Evolutionary conservation across 2,797 vertebrate genomes (phyloP), one percentile per base, ranked within the genome.

Genomic region (Echeneis naucrates): DNA sequence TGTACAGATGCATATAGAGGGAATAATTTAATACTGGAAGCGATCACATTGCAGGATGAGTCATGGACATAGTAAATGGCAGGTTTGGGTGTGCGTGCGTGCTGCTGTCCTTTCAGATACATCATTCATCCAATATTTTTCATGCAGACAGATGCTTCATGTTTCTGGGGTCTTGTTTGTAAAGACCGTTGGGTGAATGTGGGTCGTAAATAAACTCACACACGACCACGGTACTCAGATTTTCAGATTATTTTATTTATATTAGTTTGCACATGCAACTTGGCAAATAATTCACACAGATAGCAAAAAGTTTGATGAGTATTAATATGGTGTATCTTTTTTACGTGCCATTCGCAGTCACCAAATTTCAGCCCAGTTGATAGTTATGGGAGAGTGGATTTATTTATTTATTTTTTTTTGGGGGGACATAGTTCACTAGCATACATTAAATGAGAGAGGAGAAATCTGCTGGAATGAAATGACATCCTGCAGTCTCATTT

Each of bases 61-160:
- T 81, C 68, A 78, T 64, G 40, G 40, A 33, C 19, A 2, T 68
- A 21, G 68, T 51, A 84, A 64, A 81, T 72, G 59, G 21, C 58
- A 56, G 19, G 13, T 64, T 38, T 58, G 21, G 55, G 52, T 59
- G 33, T 59, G 62, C 35, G 65, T 45, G 56, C 32, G 59, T 50
- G 57, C 17, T 32, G 17, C 14, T 51, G 35, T 21, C 26, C 13
- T 2, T 32, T 38, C 3, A 2, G 47, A 24, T 33, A 35, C 56
- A 64, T 71, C 70, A 67, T 48, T 53, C 42, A 51, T 68, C 47
- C 26, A 26, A n/a, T 59, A 33, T 77, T 50, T 77, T 45, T 76
- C 11, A 65, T 37, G 59, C 52, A 48, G 56, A 37, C 48, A 59
- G 64, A 77, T 73, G 48, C 50, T 68, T 78, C 68, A 38, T 79